A percentile compares a stretch with the other conserved stretches of the same genome.
Evolutionary conservation across 1,140 invertebrate species (phyloP).

Genomic region (Mycetomoellerius zeteki): DNA sequence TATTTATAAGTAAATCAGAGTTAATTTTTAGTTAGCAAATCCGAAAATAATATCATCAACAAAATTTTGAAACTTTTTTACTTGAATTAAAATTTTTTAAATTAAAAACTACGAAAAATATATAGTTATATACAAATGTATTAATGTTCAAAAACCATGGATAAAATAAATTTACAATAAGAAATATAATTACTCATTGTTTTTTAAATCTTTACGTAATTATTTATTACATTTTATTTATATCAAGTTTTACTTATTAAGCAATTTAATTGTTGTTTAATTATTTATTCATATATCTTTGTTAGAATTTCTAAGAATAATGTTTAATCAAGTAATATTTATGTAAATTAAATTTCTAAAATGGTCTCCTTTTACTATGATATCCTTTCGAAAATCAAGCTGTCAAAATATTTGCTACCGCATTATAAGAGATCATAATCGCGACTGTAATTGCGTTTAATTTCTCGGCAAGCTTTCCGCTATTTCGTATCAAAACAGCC

Average conservation of each 20-base stretch:
- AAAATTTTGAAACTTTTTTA: too few species aligned
- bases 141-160: background rate
- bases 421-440: constrained; percentile 30
- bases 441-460: constrained; percentile 56
- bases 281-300: background rate
- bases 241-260: background rate
- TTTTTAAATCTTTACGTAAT: background rate
- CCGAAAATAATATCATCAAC: too few species aligned
- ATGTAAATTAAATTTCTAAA: background rate
- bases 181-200: background rate
- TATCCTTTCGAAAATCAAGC: constrained; percentile 2
- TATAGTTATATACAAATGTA: background rate
- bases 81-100: too few species aligned
- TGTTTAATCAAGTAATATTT: background rate
- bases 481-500: constrained; percentile 57
- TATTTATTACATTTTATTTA: background rate
- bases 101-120: too few species aligned
- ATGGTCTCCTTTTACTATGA: background rate
- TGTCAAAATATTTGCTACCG: constrained; percentile 21
- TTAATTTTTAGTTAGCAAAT: too few species aligned
- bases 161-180: background rate
- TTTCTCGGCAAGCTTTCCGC: constrained; percentile 45
- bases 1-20: too few species aligned
- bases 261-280: too few species aligned
- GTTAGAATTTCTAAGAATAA: background rate